These are phyloP conservation scores for Tachina fera DNA, from an alignment of 2,888 invertebrate species.

Conservation along the genomic window DNA sequence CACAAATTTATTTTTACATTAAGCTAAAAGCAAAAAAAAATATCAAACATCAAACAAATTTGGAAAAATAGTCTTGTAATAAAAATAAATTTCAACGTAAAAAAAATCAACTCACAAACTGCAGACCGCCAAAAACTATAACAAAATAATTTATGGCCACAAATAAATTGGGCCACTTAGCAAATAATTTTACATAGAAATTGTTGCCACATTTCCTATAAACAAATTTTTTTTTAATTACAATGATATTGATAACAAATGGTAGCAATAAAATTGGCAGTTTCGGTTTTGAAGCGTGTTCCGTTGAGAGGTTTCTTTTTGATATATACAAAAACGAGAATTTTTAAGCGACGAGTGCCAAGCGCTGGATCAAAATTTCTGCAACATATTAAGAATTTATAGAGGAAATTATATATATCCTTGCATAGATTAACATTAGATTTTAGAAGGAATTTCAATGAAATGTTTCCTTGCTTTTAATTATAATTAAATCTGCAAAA, in stretches of 20 bases:
- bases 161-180: constrained; percentile 36
- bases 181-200: constrained; percentile 25
- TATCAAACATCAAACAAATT: constrained; percentile 6
- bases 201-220: constrained; percentile 15
- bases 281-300: background rate
- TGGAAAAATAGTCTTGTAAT: constrained; percentile 29
- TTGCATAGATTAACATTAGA: too few relatives aligned
- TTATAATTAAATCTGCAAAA: too few relatives aligned
- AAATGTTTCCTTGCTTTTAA: too few relatives aligned
- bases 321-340: too few relatives aligned
- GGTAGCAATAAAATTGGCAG: background rate
- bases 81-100: constrained; percentile 21
- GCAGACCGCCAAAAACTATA: background rate
- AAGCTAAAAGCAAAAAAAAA: background rate
- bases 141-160: constrained; percentile 33
- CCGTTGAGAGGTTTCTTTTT: too few relatives aligned
- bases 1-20: constrained; percentile 1
- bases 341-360: too few relatives aligned
- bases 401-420: too few relatives aligned
- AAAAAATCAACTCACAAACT: background rate
- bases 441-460: too few relatives aligned
- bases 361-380: too few relatives aligned
- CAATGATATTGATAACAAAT: background rate
- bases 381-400: too few relatives aligned
- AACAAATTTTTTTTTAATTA: background rate